Evolutionary conservation across 2,797 vertebrate species (phyloP).

Genomic region (Esox lucius): DNA sequence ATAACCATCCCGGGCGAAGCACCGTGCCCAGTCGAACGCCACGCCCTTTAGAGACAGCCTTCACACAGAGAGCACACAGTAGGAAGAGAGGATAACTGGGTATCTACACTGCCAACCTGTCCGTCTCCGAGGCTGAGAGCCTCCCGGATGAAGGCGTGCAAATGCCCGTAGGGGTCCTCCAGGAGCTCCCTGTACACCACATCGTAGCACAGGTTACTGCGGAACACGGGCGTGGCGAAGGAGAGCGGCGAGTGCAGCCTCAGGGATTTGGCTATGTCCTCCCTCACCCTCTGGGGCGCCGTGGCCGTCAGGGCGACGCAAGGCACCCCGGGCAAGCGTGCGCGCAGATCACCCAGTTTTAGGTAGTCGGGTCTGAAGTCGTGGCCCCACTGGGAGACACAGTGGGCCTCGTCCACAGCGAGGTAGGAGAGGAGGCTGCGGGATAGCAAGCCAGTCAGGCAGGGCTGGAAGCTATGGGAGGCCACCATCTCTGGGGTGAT

Average conservation of each 20-base stretch:
- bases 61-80: too few relatives aligned
- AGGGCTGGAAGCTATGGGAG: slow-evolving; percentile 87
- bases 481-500: slow-evolving; percentile 98
- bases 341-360: slow-evolving; percentile 83
- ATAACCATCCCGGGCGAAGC: background rate
- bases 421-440: slow-evolving; percentile 86
- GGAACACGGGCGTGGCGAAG: slow-evolving; percentile 89
- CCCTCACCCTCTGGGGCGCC: slow-evolving; percentile 86
- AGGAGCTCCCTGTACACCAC: slow-evolving; percentile 91
- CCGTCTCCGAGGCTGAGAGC: slow-evolving; percentile 72
- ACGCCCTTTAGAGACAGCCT: background rate
- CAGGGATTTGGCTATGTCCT: slow-evolving; percentile 82
- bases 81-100: background rate
- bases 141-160: slow-evolving; percentile 85
- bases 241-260: slow-evolving; percentile 76
- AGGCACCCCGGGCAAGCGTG: slow-evolving; percentile 70
- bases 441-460: slow-evolving; percentile 78
- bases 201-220: slow-evolving; percentile 90
- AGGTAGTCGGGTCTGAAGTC: slow-evolving; percentile 96
- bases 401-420: slow-evolving; percentile 95
- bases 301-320: slow-evolving; percentile 94
- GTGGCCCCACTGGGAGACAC: slow-evolving; percentile 98
- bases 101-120: slow-evolving; percentile 71
- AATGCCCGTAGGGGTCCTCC: slow-evolving; percentile 78
- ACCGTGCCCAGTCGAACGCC: background rate